Conservation (phyloP, 2,888 invertebrate genomes). For the Heliconius sara region DNA sequence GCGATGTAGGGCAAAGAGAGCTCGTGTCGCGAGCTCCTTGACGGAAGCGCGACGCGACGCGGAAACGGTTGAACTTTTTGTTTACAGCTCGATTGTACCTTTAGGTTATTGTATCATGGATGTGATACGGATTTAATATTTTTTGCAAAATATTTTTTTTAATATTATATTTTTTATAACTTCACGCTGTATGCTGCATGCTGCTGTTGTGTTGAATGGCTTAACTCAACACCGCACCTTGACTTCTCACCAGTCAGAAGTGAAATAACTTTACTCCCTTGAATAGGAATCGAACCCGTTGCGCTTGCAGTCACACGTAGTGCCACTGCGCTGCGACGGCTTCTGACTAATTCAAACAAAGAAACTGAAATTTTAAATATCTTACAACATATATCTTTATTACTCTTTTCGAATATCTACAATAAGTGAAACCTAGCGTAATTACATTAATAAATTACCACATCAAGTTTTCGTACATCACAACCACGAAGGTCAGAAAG, state of each 20-base stretch:
- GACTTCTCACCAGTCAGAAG: not conserved
- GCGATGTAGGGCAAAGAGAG: slow-evolving; percentile 47
- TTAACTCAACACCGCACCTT: not conserved
- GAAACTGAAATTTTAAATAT: not conserved
- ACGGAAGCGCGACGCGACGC: slow-evolving; percentile 53
- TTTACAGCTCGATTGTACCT: slow-evolving; percentile 37
- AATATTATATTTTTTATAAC: not conserved
- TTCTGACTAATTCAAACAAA: not conserved
- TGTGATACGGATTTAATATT: slow-evolving; percentile 29
- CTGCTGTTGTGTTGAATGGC: not conserved
- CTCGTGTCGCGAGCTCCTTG: slow-evolving; percentile 50
- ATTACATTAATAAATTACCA: not conserved
- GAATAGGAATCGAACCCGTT: not conserved
- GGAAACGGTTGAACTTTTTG: slow-evolving; percentile 48
- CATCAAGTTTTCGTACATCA: not conserved
- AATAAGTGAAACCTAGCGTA: not conserved
- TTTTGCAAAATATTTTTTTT: not conserved
- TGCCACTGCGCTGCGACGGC: too few species aligned
- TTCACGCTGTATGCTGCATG: not conserved
- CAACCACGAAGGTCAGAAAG: slow-evolving; percentile 31
- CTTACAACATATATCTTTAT: not conserved
- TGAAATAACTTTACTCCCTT: not conserved
- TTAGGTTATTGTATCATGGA: slow-evolving; percentile 32
- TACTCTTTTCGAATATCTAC: not conserved
- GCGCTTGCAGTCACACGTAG: not conserved